Conservation (phyloP, 2,797 vertebrate species). For the Sternotherus odoratus region DNA sequence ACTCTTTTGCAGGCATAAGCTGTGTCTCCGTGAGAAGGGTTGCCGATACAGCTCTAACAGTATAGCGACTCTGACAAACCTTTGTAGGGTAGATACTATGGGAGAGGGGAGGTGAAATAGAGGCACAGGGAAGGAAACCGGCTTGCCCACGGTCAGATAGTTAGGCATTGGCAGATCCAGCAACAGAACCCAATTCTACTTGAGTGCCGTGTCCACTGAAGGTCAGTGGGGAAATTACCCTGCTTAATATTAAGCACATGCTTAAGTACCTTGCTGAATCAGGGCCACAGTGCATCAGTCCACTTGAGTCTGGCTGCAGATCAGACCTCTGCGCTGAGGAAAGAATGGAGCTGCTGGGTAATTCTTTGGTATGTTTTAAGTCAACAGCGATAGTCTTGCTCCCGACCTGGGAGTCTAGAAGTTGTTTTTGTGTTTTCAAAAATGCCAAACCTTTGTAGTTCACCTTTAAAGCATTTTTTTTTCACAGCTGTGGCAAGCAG, state of each 20-base stretch:
- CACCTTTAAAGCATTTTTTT: background rate
- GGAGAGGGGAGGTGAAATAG: background rate
- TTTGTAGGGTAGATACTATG: background rate
- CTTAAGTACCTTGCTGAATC: background rate
- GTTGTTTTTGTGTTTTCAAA: background rate
- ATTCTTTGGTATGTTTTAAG: background rate
- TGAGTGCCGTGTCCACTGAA: too few relatives aligned
- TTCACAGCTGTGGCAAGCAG: background rate
- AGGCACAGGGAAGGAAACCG: background rate
- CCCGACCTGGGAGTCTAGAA: background rate
- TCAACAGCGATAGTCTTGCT: background rate
- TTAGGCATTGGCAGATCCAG: background rate
- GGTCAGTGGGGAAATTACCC: background rate
- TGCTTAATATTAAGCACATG: background rate
- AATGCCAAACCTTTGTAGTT: background rate
- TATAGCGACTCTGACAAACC: background rate
- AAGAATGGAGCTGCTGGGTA: accelerated
- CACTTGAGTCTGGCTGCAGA: background rate
- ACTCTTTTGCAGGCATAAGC: background rate
- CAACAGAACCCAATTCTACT: background rate
- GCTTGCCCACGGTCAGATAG: background rate
- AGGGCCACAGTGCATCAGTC: background rate
- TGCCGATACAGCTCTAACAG: background rate
- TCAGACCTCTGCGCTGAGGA: background rate
- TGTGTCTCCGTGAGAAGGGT: background rate